phyloP scores from a whole-genome alignment of 2,797 vertebrate genomes.

The Furcifer pardalis region DNA sequence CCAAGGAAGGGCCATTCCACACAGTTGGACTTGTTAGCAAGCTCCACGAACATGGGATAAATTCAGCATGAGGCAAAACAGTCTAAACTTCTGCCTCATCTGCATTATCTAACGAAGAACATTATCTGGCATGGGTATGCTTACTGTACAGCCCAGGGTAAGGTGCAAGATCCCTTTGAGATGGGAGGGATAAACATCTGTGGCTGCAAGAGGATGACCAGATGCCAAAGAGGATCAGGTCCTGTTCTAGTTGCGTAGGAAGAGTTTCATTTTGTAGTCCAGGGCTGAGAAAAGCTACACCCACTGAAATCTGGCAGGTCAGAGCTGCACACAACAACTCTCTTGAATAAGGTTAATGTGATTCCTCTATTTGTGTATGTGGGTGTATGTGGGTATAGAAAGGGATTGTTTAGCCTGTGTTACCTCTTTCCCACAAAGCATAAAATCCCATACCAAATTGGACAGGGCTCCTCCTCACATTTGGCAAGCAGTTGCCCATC shows the following conservation, averaged over 20 bases:
- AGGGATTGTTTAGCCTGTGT: slow-evolving; percentile 15
- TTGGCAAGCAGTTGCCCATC: slow-evolving; percentile 52
- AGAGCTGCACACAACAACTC: background rate
- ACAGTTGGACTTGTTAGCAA: background rate
- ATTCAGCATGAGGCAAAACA: background rate
- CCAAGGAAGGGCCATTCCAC: background rate
- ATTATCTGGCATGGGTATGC: background rate
- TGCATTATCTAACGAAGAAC: background rate
- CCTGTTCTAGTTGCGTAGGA: background rate
- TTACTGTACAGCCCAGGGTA: background rate
- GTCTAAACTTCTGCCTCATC: background rate
- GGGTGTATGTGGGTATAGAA: background rate
- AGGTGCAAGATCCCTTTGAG: background rate
- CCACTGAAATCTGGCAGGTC: background rate
- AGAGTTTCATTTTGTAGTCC: background rate
- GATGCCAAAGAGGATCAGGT: background rate
- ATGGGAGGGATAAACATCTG: background rate
- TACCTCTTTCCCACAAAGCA: background rate
- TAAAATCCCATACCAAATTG: slow-evolving; percentile 5
- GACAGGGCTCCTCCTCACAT: slow-evolving; percentile 29
- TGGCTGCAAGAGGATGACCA: background rate
- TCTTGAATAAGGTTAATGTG: background rate
- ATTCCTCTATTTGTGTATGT: background rate
- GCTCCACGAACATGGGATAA: background rate
- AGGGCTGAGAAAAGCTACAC: background rate